A percentile compares a stretch with the other conserved stretches of the same genome.
Conservation (phyloP, 2,113 vertebrate genomes). For the Bujurquina vittata region DNA sequence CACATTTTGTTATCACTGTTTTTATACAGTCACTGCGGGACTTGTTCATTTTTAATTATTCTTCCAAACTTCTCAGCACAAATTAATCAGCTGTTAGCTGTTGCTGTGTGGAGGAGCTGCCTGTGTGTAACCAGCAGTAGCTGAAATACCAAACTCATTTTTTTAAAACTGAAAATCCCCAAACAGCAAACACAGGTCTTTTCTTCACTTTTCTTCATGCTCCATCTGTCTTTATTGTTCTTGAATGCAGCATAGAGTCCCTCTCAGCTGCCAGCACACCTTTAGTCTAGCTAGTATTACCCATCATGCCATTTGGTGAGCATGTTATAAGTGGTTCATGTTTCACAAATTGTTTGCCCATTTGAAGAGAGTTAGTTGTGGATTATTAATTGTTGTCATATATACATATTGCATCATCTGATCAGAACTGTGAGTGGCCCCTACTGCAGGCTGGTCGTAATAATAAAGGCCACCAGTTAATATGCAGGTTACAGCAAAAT, state of each 20-base stretch:
- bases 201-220: too few relatives aligned
- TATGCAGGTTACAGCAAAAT: too few relatives aligned
- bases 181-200: too few relatives aligned
- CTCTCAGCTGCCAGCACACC: too few relatives aligned
- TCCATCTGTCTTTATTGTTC: too few relatives aligned
- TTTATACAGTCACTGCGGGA: background rate
- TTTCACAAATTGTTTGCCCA: background rate
- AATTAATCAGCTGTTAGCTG: background rate
- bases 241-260: too few relatives aligned
- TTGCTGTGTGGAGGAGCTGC: background rate
- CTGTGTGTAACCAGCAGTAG: too few relatives aligned
- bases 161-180: too few relatives aligned
- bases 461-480: too few relatives aligned
- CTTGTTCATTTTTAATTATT: background rate
- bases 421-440: background rate
- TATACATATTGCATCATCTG: background rate
- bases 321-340: background rate
- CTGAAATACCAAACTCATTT: too few relatives aligned
- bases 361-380: background rate
- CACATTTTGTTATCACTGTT: background rate
- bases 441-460: too few relatives aligned
- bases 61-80: background rate
- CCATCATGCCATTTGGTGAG: background rate
- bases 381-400: background rate
- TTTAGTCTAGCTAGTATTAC: background rate